phyloP scores from a whole-genome alignment of 2,888 invertebrate species.

The Monochamus alternatus region DNA sequence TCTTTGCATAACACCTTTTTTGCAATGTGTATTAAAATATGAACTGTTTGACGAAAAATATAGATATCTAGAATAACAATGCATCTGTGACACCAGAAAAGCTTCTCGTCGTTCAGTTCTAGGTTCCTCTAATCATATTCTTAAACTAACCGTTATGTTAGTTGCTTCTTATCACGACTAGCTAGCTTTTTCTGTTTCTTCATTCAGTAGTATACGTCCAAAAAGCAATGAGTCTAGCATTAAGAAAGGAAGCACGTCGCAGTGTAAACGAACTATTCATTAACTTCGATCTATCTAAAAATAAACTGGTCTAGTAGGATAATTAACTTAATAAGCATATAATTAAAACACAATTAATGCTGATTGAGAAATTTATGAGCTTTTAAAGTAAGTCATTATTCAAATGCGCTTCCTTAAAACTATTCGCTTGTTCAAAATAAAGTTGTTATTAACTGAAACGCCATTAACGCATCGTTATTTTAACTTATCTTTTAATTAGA shows the following conservation, averaged over 20 bases:
- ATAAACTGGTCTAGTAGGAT: constrained; percentile 19
- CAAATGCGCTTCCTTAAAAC: constrained; percentile 32
- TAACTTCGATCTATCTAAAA: constrained; percentile 3
- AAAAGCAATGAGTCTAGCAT: background rate
- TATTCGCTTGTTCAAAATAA: constrained; percentile 28
- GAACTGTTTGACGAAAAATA: no score
- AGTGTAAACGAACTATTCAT: constrained; percentile 18
- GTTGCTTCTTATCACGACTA: background rate
- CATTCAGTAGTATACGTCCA: no score
- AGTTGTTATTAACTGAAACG: constrained; percentile 29
- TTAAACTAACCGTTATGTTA: no score
- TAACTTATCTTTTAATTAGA: constrained; percentile 32
- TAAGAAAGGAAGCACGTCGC: background rate
- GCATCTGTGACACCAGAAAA: no score
- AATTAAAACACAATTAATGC: constrained; percentile 35
- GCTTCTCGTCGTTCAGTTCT: no score
- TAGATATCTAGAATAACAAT: no score
- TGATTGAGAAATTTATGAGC: constrained; percentile 24
- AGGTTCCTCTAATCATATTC: no score
- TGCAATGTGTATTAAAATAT: no score
- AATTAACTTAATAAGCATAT: constrained; percentile 29
- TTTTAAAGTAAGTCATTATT: constrained; percentile 29
- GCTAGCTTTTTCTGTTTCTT: background rate
- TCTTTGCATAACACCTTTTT: no score
- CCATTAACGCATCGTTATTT: constrained; percentile 31